Evolutionary conservation across 23 tunicate genomes (phyloP).

Genomic region (Botrylloides violaceus): DNA sequence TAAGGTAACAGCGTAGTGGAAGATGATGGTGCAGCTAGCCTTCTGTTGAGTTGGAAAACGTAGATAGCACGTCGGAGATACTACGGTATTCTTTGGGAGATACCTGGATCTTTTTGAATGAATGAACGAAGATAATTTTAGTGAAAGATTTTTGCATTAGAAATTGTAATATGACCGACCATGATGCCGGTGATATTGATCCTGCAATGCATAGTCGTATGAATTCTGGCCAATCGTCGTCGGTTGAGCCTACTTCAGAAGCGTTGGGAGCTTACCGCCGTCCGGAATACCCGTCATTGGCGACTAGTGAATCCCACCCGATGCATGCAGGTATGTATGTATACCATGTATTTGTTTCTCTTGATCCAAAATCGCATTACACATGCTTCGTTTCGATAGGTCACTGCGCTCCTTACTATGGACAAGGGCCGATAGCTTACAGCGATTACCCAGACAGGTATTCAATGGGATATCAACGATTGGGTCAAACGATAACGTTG

Average conservation of each 20-base stretch:
- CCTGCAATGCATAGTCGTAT: neutral
- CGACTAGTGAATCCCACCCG: neutral
- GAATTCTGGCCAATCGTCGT: neutral
- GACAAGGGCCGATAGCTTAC: neutral
- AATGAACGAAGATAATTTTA: too few species aligned
- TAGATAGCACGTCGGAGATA: too few species aligned
- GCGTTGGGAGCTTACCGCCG: neutral
- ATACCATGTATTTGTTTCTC: neutral
- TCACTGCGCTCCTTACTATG: neutral
- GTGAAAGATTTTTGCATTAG: too few species aligned
- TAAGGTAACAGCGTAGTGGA: too few species aligned
- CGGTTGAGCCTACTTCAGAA: neutral
- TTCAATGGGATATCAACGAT: slow-evolving; percentile 23
- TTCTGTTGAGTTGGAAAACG: too few species aligned
- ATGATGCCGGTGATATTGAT: neutral
- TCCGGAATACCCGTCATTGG: neutral
- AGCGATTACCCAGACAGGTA: slow-evolving; percentile 5
- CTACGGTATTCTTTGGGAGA: too few species aligned
- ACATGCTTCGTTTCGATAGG: too few species aligned
- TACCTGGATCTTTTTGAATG: too few species aligned
- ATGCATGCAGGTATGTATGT: neutral
- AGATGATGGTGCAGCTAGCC: too few species aligned
- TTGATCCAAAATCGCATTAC: too few species aligned
- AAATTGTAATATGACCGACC: neutral
- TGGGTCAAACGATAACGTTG: slow-evolving; percentile 12